These are phyloP conservation scores for Pyrrhosoma nymphula DNA, from an alignment of 2,888 invertebrate genomes.

Conservation along the genomic window DNA sequence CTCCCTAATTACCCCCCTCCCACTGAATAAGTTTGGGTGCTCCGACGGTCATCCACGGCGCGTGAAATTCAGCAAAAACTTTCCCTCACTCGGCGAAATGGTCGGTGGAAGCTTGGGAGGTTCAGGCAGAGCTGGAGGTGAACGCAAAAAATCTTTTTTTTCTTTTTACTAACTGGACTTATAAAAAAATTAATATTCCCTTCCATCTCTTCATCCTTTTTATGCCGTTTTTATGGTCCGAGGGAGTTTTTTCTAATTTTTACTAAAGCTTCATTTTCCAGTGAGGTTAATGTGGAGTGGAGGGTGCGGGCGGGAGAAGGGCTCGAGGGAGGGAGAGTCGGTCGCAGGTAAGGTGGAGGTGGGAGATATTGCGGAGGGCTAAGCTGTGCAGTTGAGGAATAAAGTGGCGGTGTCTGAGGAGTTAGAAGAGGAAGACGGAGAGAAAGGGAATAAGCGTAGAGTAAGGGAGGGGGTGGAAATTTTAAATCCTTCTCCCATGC, in stretches of 20 bases:
- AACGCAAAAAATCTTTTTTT: not conserved
- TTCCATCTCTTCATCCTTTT: not conserved
- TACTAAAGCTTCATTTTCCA: not conserved
- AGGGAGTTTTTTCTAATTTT: not conserved
- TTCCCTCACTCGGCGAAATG: not conserved
- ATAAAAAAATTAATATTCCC: not conserved
- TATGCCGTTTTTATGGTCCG: conserved; percentile 18
- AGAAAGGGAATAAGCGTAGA: no score
- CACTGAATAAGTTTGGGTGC: not conserved
- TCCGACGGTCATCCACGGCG: not conserved
- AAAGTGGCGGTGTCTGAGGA: no score
- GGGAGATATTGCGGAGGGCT: no score
- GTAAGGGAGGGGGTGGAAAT: no score
- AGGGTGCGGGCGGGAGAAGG: not conserved
- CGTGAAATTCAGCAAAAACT: conserved; percentile 14
- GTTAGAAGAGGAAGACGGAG: no score
- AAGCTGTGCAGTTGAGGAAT: no score
- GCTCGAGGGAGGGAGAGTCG: not conserved
- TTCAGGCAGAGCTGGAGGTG: not conserved
- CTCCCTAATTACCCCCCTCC: not conserved
- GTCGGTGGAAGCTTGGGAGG: not conserved
- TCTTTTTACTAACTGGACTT: conserved; percentile 1
- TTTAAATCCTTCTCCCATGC: not conserved
- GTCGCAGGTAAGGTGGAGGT: no score
- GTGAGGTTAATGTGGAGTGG: not conserved